Base-by-base conservation (phyloP, 2,888 invertebrate genomes). In the Sesia bembeciformis region DNA sequence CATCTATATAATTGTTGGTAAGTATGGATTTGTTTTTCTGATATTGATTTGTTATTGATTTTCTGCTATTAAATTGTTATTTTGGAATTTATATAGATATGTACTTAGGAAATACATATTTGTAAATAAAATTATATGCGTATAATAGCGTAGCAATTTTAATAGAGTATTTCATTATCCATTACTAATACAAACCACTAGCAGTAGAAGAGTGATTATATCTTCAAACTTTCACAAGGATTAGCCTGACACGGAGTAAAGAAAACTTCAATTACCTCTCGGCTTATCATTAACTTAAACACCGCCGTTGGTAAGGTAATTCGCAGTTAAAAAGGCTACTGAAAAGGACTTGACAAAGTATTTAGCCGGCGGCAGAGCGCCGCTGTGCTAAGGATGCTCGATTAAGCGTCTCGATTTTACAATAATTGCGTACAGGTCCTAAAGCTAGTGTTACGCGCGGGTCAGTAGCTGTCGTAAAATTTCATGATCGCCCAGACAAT, bases 391-490 rank as follows among this genome's bases (percentile, higher is more conserved):
- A 49, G 42, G 63, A 64, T 64, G 65, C 68, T 74, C 73, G 69
- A 76, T 78, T 77, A 75, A 71, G 64, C 68, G 66, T 70, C 68
- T 76, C 74, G 71, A 74, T 75, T 79, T 74, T 67, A 75, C 72
- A 72, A 72, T 82, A 78, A 81, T 80, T 79, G 81, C 72, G 68
- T 66, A 74, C 72, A 74, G 71, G 70, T 75, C 70, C 72, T 76
- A 76, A 72, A 73, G 75, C 73, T 71, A 75, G 75, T 74, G 75
- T 70, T 74, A 76, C 74, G 73, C 67, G 69, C 64, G 69, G 74
- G 78, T 81, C 77, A 78, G 79, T 77, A 77, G 79, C 74, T 68
- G 63, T 78, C 81, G 72, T 84, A 76, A 84, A 83, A 76, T 74
- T 81, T 82, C 74, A 81, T 69, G 80, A 81, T 70, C 76, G 69